Conservation (phyloP, 2,888 invertebrate species). For the Sussaba pulchella region DNA sequence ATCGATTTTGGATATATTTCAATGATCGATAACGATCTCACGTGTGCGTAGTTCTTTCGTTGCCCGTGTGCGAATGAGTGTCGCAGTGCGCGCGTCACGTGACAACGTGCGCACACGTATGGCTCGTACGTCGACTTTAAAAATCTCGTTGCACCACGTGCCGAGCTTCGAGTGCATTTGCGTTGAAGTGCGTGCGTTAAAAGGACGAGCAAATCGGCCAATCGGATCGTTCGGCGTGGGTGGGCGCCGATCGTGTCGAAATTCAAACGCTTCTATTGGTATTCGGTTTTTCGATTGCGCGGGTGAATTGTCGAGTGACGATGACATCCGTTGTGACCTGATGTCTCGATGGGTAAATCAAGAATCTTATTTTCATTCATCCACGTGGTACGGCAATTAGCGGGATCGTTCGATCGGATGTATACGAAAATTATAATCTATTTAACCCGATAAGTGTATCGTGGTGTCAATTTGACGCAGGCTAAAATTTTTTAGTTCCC, state of each 20-base stretch:
- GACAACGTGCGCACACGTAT: slow-evolving; percentile 51
- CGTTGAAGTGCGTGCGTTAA: slow-evolving; percentile 18
- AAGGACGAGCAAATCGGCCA: slow-evolving; percentile 66
- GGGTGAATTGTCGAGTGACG: slow-evolving; percentile 6
- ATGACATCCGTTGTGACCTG: slow-evolving; percentile 13
- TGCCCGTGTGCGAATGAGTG: slow-evolving; percentile 47
- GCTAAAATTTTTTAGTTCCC: too few relatives aligned
- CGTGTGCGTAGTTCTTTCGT: slow-evolving; percentile 26
- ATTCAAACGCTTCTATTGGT: background rate
- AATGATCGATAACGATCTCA: slow-evolving; percentile 12
- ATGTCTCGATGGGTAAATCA: slow-evolving; percentile 71
- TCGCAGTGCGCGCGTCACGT: slow-evolving; percentile 55
- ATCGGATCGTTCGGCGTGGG: slow-evolving; percentile 74
- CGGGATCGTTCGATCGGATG: too few relatives aligned
- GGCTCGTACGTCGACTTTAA: slow-evolving; percentile 12
- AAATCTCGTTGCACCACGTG: slow-evolving; percentile 27
- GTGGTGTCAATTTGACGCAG: too few relatives aligned
- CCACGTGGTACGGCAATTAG: too few relatives aligned
- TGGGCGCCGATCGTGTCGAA: slow-evolving; percentile 21
- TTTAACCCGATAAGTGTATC: too few relatives aligned
- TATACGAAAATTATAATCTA: too few relatives aligned
- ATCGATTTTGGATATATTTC: slow-evolving; percentile 4
- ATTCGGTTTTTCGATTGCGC: background rate
- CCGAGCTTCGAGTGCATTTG: slow-evolving; percentile 13
- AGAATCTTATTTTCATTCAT: background rate